phyloP scores from a whole-genome alignment of 2,797 vertebrate genomes.

The Anisognathus igniventris region DNA sequence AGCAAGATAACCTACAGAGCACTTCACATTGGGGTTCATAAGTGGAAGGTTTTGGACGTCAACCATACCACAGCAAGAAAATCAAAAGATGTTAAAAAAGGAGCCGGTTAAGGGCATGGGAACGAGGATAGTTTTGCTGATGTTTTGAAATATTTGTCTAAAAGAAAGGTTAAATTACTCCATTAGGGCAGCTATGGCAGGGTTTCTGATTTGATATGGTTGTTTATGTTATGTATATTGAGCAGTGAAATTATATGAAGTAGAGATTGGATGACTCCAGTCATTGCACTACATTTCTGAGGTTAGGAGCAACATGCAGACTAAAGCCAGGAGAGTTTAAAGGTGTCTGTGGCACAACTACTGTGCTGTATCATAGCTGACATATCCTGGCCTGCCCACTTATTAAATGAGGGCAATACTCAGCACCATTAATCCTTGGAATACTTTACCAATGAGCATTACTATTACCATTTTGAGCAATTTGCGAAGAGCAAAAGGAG shows the following conservation, averaged over 20 bases:
- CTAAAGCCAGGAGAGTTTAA: background rate
- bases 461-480: background rate
- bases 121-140: background rate
- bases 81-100: background rate
- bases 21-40: background rate
- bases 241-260: background rate
- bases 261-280: background rate
- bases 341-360: background rate
- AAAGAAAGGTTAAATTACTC: background rate
- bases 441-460: background rate
- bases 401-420: background rate
- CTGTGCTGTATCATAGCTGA: background rate
- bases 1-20: background rate
- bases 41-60: background rate
- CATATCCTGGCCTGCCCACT: background rate
- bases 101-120: background rate
- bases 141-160: background rate
- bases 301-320: background rate
- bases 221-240: background rate
- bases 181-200: background rate
- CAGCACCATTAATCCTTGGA: background rate
- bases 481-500: slow-evolving; percentile 8
- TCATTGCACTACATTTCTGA: background rate
- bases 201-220: background rate
- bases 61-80: background rate